Conservation (phyloP, 2,797 vertebrate genomes). For the Lithobates sylvaticus region DNA sequence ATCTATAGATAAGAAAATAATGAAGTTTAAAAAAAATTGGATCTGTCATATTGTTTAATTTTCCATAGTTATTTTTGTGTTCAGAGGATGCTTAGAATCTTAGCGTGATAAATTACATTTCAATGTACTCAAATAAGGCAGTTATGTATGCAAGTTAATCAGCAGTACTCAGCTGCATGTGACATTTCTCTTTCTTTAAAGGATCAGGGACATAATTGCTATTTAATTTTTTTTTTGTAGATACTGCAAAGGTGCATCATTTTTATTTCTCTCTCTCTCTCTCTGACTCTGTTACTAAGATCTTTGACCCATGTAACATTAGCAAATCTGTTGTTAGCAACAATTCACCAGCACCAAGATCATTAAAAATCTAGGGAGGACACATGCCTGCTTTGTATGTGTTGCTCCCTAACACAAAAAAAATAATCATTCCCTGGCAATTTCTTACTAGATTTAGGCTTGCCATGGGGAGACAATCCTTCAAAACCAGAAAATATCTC, state of each 20-base stretch:
- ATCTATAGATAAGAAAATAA: slow-evolving; percentile 48
- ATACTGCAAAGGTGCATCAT: too few species aligned
- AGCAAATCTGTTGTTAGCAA: too few species aligned
- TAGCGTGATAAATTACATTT: neutral
- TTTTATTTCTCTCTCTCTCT: too few species aligned
- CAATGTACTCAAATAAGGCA: neutral
- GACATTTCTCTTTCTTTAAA: neutral
- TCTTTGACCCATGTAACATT: neutral
- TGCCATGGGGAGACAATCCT: too few species aligned
- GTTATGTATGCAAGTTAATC: neutral
- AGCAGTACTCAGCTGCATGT: neutral
- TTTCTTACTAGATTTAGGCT: too few species aligned
- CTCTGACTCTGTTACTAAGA: too few species aligned
- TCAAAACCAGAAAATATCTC: too few species aligned
- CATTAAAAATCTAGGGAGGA: neutral
- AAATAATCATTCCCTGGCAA: too few species aligned
- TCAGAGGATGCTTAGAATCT: neutral
- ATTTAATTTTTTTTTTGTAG: too few species aligned
- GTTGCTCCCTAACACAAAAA: too few species aligned
- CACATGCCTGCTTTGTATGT: neutral
- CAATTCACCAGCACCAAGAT: neutral
- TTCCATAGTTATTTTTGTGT: neutral
- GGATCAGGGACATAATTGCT: too few species aligned
- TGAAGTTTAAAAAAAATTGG: neutral
- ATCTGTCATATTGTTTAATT: neutral